phyloP scores from a whole-genome alignment of 2,888 invertebrate species.

The Plebejus argus region DNA sequence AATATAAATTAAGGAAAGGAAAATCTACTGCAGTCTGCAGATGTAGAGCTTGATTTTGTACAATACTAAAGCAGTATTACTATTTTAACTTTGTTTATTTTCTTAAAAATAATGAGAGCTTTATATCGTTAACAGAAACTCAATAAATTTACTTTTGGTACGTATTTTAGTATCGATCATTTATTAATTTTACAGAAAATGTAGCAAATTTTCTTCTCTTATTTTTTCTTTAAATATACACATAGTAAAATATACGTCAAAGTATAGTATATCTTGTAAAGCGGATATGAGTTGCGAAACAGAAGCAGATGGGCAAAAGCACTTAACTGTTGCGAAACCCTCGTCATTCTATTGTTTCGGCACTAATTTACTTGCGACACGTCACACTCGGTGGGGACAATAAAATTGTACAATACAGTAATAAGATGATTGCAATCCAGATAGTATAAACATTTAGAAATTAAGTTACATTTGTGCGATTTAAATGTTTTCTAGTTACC shows the following conservation, averaged over 20 bases:
- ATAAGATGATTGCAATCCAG: background rate
- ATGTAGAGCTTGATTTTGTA: too few relatives aligned
- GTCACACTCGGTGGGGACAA: background rate
- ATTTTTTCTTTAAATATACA: background rate
- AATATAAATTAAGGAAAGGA: too few relatives aligned
- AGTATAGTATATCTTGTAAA: background rate
- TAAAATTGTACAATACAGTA: background rate
- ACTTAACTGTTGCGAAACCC: conserved; percentile 23
- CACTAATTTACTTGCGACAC: conserved; percentile 6
- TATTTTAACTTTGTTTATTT: background rate
- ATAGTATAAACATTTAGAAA: background rate
- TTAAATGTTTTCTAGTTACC: too few relatives aligned
- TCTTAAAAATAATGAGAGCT: background rate
- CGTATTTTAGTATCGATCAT: too few relatives aligned
- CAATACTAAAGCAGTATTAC: too few relatives aligned
- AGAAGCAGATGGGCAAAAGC: conserved; percentile 6
- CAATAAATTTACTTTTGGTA: background rate
- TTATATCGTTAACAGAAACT: background rate
- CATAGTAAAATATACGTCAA: background rate
- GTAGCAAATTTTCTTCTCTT: background rate
- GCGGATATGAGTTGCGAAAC: conserved; percentile 1
- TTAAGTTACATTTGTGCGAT: too few relatives aligned
- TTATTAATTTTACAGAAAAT: too few relatives aligned
- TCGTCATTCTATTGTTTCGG: conserved; percentile 1
- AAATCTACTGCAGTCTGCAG: too few relatives aligned